Evolutionary conservation across 2,888 invertebrate species (phyloP).

Genomic region (Tenodera sinensis): DNA sequence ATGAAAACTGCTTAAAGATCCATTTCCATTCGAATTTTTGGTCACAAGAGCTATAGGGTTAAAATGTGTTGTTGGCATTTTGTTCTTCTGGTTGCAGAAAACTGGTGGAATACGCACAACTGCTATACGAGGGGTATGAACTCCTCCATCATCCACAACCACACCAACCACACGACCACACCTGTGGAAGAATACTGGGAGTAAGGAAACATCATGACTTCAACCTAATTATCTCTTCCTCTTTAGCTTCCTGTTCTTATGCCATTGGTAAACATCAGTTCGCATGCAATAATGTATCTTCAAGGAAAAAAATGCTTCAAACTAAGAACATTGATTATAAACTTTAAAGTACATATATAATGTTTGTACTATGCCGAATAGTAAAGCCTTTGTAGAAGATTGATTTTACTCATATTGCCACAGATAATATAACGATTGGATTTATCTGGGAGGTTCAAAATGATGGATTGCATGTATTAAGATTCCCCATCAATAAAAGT

Average conservation of each 20-base stretch:
- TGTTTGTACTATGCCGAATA: no score
- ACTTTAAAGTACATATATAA: no score
- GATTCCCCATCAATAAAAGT: no score
- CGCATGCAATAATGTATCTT: background rate
- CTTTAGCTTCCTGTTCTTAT: background rate
- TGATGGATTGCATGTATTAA: no score
- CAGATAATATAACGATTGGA: no score
- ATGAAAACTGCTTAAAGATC: background rate
- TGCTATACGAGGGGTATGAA: conserved; percentile 44
- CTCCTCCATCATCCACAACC: conserved; percentile 33
- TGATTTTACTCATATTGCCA: no score
- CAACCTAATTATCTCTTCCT: background rate
- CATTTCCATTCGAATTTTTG: background rate
- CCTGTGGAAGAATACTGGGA: conserved; percentile 59
- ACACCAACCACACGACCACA: conserved; percentile 42
- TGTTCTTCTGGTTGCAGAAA: conserved; percentile 43
- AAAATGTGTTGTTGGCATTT: conserved; percentile 8
- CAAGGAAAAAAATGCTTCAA: background rate
- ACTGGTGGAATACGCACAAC: conserved; percentile 64
- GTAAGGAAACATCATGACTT: conserved; percentile 44
- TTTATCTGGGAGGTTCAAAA: no score
- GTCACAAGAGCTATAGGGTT: background rate
- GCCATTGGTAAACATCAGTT: background rate
- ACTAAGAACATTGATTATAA: background rate
- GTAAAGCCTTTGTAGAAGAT: no score